Base-by-base conservation (phyloP, 1,140 invertebrate genomes). In the Diabrotica virgifera region DNA sequence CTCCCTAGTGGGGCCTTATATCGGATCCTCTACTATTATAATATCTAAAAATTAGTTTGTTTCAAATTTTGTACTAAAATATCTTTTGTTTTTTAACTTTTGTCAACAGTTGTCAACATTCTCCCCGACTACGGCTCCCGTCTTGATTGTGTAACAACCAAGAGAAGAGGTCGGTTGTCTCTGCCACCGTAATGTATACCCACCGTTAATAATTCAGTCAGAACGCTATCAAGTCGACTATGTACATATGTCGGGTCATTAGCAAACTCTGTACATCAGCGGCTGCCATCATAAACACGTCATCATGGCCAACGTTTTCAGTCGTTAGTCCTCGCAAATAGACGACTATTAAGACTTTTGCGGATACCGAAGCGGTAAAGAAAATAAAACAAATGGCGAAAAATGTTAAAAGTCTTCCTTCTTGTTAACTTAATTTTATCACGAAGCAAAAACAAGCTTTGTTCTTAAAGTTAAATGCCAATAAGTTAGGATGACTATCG, bases 221-320 rank as follows among this genome's bases (percentile, higher is more conserved):
- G 68, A 64, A 64, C 62, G 70, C 55, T 70, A 70, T 70, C 70
- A 70, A 64, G 68, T 68, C 59, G 70, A 60, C 63, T 70, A 53
- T 64, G 61, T 72, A 72, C 70, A 72, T 63, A 72, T 72, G 70
- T 72, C 65, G 70, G 70, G 70, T 72, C 70, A 72, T 72, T 72
- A 72, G 70, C 64, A 57, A 64, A 66, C 59, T 72, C 52, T 72
- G 70, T 72, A 72, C 70, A 72, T 72, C 70, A 72, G 59, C 70
- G 68, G 59, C 68, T 63, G 68, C 65, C 65, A 70, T 72, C 70
- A 67, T 72, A 72, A 72, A 72, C 70, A 72, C 70, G 62, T 72
- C 70, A 68, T 68, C 70, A 62, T 65, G 67, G 50, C 46, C 54
- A 63, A 59, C 11, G 63, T 61, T 66, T 59, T 61, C 63, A 64